Evolutionary conservation across 2,113 vertebrate genomes (phyloP).

Genomic region (Aegithalos caudatus): DNA sequence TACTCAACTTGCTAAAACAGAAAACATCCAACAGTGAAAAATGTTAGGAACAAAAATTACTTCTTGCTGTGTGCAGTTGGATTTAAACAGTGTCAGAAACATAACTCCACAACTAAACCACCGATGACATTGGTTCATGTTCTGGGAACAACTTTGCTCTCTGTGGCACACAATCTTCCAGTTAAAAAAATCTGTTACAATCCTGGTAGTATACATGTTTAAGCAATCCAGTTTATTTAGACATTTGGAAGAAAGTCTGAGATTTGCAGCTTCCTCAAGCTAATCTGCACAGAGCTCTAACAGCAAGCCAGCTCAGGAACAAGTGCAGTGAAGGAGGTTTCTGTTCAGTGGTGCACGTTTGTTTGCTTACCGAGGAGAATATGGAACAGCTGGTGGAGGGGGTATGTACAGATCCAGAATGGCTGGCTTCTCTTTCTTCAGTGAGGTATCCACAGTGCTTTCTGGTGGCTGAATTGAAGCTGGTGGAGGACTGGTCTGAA

Average conservation of each 20-base stretch:
- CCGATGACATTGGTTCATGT: fast-evolving
- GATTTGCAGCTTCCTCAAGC: not conserved
- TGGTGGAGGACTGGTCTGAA: conserved; percentile 75
- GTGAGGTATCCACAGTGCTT: conserved; percentile 69
- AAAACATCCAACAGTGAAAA: not conserved
- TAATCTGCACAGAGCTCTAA: not conserved
- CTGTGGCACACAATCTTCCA: not conserved
- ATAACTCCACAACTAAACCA: not conserved
- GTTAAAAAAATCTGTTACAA: not conserved
- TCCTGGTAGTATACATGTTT: not conserved
- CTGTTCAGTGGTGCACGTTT: not conserved
- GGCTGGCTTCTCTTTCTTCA: conserved; percentile 83
- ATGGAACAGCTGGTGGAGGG: conserved; percentile 85
- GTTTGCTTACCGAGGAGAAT: conserved; percentile 81
- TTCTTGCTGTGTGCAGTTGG: not conserved
- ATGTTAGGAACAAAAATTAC: not conserved
- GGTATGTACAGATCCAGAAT: conserved; percentile 89
- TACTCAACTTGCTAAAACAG: not conserved
- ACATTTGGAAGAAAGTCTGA: not conserved
- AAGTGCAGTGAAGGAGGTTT: not conserved
- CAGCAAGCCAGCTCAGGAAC: not conserved
- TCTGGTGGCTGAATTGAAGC: conserved; percentile 71
- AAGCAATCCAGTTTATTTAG: not conserved
- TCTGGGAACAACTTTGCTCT: not conserved
- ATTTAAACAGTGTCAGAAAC: not conserved